phyloP scores from a whole-genome alignment of 2,797 vertebrate genomes.

The Lagodon rhomboides region DNA sequence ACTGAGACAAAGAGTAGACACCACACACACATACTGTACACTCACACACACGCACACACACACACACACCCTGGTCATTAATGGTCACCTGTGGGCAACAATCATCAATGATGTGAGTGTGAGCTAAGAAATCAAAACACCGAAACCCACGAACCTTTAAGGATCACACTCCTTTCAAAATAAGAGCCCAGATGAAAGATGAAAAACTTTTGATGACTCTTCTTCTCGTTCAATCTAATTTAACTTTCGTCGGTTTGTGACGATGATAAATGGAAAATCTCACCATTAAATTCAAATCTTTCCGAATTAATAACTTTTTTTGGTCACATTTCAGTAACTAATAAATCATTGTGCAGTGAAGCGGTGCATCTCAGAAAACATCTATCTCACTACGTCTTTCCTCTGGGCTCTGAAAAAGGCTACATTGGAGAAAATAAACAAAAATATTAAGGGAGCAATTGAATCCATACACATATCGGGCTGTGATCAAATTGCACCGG shows the following conservation, averaged over 20 bases:
- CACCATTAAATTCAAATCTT: no score
- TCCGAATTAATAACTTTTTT: not conserved
- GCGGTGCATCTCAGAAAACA: conserved; percentile 4
- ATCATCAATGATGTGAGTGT: conserved; percentile 87
- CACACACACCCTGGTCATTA: conserved; percentile 83
- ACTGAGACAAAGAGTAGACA: conserved; percentile 78
- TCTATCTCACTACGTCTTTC: conserved; percentile 73
- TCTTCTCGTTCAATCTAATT: not conserved
- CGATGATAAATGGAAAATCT: not conserved
- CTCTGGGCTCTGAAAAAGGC: conserved; percentile 85
- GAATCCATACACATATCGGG: conserved; percentile 77
- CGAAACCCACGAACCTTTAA: conserved; percentile 73
- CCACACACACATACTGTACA: conserved; percentile 65
- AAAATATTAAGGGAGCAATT: conserved; percentile 81
- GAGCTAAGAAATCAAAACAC: conserved; percentile 76
- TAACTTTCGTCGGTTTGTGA: not conserved
- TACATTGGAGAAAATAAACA: conserved; percentile 70
- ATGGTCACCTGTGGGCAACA: conserved; percentile 88
- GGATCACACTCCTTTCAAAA: conserved; percentile 68
- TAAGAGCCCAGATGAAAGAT: conserved; percentile 84
- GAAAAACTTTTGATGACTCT: conserved; percentile 7
- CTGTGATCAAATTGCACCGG: conserved; percentile 65
- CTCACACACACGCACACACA: conserved; percentile 59
- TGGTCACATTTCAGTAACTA: not conserved
- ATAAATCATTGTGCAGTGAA: no score